Evolutionary conservation across 1,140 invertebrate genomes (phyloP).

Genomic region (Bombus haemorrhoidalis): DNA sequence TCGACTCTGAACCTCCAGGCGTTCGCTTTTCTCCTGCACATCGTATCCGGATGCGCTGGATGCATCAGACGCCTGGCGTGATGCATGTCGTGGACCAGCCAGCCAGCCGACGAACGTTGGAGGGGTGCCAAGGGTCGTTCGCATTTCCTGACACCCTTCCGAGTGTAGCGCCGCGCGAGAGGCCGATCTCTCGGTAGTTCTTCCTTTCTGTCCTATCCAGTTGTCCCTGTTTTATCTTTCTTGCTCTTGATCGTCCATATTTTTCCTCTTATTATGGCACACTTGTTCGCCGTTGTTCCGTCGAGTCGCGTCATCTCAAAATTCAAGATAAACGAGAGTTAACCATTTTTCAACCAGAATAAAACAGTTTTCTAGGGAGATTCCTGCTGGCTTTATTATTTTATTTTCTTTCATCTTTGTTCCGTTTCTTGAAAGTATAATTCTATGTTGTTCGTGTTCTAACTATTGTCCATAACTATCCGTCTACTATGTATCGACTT

Average conservation of each 20-base stretch:
- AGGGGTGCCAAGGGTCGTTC: slow-evolving; percentile 69
- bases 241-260: not conserved
- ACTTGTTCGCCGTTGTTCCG: not conserved
- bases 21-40: slow-evolving; percentile 52
- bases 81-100: slow-evolving; percentile 67
- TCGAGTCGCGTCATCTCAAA: no score
- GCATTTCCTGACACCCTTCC: slow-evolving; percentile 56
- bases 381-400: no score
- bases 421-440: no score
- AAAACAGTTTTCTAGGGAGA: no score
- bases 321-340: no score
- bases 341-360: no score
- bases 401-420: no score
- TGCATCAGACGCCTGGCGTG: slow-evolving; percentile 71
- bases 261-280: not conserved
- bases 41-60: slow-evolving; percentile 69
- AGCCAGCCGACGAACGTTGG: slow-evolving; percentile 49
- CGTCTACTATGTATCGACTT: no score
- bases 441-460: no score
- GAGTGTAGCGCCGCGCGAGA: slow-evolving; percentile 28
- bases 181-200: slow-evolving; percentile 31
- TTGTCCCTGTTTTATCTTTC: not conserved
- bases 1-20: slow-evolving; percentile 20
- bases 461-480: no score
- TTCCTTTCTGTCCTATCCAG: slow-evolving; percentile 1